These are phyloP conservation scores for Eumerus sabulonum DNA, from an alignment of 2,888 invertebrate genomes.

Conservation along the genomic window DNA sequence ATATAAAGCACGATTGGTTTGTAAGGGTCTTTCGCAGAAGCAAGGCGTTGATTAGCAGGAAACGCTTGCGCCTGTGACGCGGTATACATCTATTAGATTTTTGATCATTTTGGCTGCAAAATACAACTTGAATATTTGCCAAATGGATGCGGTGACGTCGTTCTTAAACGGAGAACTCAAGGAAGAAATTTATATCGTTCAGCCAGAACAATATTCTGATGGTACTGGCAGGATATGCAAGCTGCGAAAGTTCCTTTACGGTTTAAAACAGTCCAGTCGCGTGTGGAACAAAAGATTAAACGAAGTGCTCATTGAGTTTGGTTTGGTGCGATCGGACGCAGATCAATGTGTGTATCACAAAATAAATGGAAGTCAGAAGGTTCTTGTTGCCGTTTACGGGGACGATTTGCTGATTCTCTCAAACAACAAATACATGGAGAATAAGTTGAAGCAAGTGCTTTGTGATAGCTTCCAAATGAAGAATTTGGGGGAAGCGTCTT, in stretches of 20 bases:
- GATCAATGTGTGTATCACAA: not conserved
- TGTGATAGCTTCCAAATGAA: conserved; percentile 44
- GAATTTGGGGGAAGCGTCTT: conserved; percentile 33
- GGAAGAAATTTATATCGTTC: not conserved
- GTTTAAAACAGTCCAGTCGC: not conserved
- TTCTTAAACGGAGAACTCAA: not conserved
- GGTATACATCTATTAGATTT: not conserved
- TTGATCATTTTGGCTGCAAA: not conserved
- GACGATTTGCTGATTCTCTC: not conserved
- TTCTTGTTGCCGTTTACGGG: too few species aligned
- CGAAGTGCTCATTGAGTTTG: not conserved
- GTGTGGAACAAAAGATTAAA: not conserved
- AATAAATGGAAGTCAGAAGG: too few species aligned
- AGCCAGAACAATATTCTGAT: conserved; percentile 2
- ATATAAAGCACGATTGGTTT: not conserved
- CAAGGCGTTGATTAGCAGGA: not conserved
- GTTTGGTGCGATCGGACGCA: not conserved
- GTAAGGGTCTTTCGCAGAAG: not conserved
- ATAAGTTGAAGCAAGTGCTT: conserved; percentile 34
- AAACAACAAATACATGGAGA: not conserved
- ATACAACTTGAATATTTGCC: not conserved
- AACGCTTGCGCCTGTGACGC: not conserved
- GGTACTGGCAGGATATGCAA: not conserved
- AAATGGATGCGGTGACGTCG: not conserved
- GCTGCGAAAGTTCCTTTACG: not conserved